Percentiles rank a stretch among this genome's conserved stretches.
These are phyloP conservation scores for Hycleus cichorii DNA, from an alignment of 1,140 invertebrate genomes.

Conservation along the genomic window DNA sequence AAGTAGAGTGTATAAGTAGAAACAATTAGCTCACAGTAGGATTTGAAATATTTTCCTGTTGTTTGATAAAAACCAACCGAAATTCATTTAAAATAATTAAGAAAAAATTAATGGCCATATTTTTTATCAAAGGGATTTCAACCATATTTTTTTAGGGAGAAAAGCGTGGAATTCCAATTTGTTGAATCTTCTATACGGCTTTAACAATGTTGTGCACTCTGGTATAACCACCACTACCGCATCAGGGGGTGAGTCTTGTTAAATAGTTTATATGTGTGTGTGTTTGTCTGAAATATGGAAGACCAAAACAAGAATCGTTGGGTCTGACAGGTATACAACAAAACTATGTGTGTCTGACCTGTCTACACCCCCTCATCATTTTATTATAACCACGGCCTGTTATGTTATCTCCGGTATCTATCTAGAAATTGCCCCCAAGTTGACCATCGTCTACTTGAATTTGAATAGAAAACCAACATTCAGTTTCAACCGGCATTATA, in stretches of 20 bases:
- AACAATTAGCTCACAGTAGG: slow-evolving; percentile 12
- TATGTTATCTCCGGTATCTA: too few species aligned
- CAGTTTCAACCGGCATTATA: too few species aligned
- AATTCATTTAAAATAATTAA: slow-evolving; percentile 1
- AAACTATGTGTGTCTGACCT: not conserved
- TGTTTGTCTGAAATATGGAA: slow-evolving; percentile 3
- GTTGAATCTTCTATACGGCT: not conserved
- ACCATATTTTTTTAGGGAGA: not conserved
- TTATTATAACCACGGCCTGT: slow-evolving; percentile 1
- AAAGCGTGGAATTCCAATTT: slow-evolving; percentile 7
- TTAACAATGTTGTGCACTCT: not conserved
- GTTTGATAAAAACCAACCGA: not conserved
- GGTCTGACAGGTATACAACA: slow-evolving; percentile 11
- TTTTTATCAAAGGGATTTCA: not conserved
- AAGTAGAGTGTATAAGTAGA: not conserved
- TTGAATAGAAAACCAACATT: too few species aligned
- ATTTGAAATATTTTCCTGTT: slow-evolving; percentile 3
- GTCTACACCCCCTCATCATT: slow-evolving; percentile 14
- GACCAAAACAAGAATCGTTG: slow-evolving; percentile 8
- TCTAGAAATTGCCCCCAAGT: too few species aligned
- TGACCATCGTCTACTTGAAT: too few species aligned
- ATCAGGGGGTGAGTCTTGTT: slow-evolving; percentile 12
- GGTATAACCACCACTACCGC: not conserved
- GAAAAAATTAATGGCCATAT: slow-evolving; percentile 2
- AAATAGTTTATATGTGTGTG: not conserved